Evolutionary conservation across 2,113 vertebrate species (phyloP), one percentile per base, ranked within the genome.

Genomic region (Solea solea): DNA sequence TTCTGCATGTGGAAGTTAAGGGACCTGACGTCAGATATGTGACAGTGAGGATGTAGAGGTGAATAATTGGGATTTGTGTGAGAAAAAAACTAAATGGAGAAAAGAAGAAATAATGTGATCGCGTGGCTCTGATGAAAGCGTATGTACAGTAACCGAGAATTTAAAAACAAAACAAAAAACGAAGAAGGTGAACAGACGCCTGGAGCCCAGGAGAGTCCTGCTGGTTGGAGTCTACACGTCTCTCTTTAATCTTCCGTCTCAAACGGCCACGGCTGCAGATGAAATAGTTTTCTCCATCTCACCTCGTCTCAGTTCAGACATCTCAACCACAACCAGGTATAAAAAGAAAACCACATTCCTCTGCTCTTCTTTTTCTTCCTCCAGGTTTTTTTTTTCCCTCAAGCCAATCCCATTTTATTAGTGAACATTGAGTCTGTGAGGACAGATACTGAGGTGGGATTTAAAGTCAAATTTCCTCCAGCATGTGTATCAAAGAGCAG

Each of bases 391-490:
- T 49, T 40, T 15, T n/a, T n/a, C n/a, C 21, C 21, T 40, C 51
- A 48, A 14, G 6, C 13, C 52, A 25, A 60, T 72, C 48, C 69
- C 49, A 9, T 73, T 72, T 68, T 61, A 66, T 78, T 68, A 41
- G 53, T 64, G 46, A 60, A 81, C 42, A 54, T 16, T 21, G 72
- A 61, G 70, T 76, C 50, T 71, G 21, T 27, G 58, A 50, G 53
- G 71, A 66, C 50, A 3, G 44, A 76, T 28, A 52, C 64, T 45
- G 68, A 82, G 76, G 63, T 40, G 78, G 78, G 54, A 73, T 69
- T 78, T 53, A 81, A 83, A 76, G 14, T 86, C 71, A 64, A 52
- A 76, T 80, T 71, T 83, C 75, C 77, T 88, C 69, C 82, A 81
- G 84, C 75, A 70, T 76, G 72, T 64, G 69, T 48, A 63, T 75